Base-by-base conservation (phyloP, 2,888 invertebrate genomes). In the Zeuzera pyrina region DNA sequence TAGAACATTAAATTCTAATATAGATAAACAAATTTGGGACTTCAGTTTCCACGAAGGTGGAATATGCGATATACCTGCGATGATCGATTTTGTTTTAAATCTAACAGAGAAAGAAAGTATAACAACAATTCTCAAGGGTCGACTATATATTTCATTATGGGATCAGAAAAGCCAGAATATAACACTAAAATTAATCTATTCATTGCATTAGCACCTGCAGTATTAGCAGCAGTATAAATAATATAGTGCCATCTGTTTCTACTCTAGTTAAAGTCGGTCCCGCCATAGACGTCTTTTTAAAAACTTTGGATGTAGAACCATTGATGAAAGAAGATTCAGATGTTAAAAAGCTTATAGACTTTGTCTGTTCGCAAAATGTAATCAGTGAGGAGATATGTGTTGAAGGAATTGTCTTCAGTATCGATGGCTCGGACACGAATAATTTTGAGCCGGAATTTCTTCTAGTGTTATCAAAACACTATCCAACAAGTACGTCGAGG, bases 41-140 rank as follows among this genome's bases (percentile, higher is more conserved):
- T 87, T 72, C 51, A 86, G 88, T 21, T 88, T 87, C 70, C 89
- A 92, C 53, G 90, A 93, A 58, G 88, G 89, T 59, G 92, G 91
- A 0, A 51, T 72, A 26, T 86, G 85, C 46, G 94, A 94, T 59
- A 36, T 93, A 1, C 90, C 93, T 4, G 87, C 90, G 0, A 86
- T 86, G 57, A 85, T 74, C 3, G 71, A 77, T 41, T 62, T 60
- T 30, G 50, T 77, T 8, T 38, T 69, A 2, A 31, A 42, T 1
- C 30, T 36, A 3, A 90, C 90, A 0, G 77, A 83, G 2, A 68
- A 81, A 22, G 42, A 78, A 1, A 70, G 86, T 34, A 41, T 93
- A 1, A 86, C 85, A 45, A 91, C 89, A 54, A 65, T 89, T 92
- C 91, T 4, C 86, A 86, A 63, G 93, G 92, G 13, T 86, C 86